Percentiles rank a stretch among this genome's conserved stretches.
phyloP scores from a whole-genome alignment of 2,113 vertebrate species.

The Noturus placidus region DNA sequence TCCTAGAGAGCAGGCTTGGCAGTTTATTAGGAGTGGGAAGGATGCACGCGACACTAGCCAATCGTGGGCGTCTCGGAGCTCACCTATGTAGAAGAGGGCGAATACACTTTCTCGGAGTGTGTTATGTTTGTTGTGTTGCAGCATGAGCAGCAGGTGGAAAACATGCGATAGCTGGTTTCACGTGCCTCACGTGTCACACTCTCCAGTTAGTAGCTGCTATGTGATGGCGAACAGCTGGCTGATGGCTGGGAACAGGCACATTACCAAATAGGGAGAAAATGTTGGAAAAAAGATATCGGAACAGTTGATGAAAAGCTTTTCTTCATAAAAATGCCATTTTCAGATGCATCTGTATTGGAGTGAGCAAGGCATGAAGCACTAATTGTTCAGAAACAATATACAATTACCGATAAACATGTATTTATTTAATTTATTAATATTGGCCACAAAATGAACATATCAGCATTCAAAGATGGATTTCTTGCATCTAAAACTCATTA shows the following conservation, averaged over 20 bases:
- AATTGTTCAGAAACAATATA: too few relatives aligned
- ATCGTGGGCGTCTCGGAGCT: background rate
- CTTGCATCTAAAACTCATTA: background rate
- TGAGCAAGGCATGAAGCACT: background rate
- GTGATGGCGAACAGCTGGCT: background rate
- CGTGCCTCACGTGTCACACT: background rate
- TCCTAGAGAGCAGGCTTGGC: background rate
- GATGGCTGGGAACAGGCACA: background rate
- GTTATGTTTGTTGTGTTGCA: background rate
- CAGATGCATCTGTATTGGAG: background rate
- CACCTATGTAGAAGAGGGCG: background rate
- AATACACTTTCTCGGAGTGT: background rate
- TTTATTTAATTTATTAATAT: too few relatives aligned
- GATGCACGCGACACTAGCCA: background rate
- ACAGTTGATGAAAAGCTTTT: background rate
- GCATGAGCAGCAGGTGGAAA: background rate
- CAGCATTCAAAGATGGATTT: background rate
- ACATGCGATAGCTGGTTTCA: background rate
- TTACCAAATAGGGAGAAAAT: background rate
- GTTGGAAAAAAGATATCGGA: background rate
- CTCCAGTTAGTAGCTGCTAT: background rate
- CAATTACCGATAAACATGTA: too few relatives aligned
- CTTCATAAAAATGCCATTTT: background rate
- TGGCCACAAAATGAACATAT: background rate
- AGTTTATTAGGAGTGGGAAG: background rate